Conservation (phyloP, 2,888 invertebrate species). For the Aricia artaxerxes region DNA sequence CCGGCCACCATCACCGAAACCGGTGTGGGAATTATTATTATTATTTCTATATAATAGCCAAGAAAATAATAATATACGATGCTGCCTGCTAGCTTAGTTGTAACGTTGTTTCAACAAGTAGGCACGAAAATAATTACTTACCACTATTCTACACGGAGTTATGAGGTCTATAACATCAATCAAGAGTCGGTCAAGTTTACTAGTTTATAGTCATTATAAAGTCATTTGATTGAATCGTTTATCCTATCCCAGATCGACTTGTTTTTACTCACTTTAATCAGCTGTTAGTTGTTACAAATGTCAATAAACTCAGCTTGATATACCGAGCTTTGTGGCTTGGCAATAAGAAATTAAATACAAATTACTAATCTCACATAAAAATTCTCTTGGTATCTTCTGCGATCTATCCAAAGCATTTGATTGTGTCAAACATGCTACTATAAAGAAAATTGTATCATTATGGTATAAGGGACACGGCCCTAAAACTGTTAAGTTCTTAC, state of each 20-base stretch:
- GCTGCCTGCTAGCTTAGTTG: background rate
- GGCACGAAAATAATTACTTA: background rate
- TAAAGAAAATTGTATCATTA: no score
- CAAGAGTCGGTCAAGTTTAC: background rate
- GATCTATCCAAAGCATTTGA: no score
- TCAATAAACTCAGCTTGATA: background rate
- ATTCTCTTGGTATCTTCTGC: no score
- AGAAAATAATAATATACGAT: background rate
- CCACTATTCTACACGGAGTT: background rate
- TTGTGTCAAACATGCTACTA: no score
- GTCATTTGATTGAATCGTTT: background rate
- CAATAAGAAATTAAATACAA: no score
- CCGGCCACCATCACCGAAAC: no score
- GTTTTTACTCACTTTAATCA: background rate
- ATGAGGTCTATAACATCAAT: background rate
- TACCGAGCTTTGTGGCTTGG: no score
- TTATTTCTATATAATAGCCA: no score
- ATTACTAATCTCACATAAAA: no score
- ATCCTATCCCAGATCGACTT: background rate
- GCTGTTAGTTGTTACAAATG: background rate
- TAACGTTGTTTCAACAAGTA: background rate
- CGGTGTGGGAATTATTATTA: no score
- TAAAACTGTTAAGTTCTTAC: no score
- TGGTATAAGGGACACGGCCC: no score
- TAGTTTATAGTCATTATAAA: background rate